phyloP scores from a whole-genome alignment of 2,113 vertebrate species.

The Poeciliopsis retropinna region DNA sequence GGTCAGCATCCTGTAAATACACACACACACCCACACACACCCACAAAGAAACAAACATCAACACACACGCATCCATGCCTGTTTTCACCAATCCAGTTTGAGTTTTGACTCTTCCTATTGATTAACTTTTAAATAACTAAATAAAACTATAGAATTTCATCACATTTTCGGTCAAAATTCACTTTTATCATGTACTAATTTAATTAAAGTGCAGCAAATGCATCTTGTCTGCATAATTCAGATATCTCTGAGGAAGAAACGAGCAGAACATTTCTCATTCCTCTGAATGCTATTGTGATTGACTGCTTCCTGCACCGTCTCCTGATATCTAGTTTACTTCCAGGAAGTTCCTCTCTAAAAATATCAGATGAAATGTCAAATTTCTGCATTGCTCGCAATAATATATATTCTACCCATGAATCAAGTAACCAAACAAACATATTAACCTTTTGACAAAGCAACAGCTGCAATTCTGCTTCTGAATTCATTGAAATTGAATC shows the following conservation, averaged over 20 bases:
- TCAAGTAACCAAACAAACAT: neutral
- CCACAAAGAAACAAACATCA: neutral
- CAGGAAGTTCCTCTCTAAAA: slow-evolving; percentile 23
- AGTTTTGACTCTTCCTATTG: slow-evolving; percentile 10
- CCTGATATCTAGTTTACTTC: neutral
- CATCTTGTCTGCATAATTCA: neutral
- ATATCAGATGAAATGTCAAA: slow-evolving; percentile 3
- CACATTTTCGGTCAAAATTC: neutral
- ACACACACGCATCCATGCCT: neutral
- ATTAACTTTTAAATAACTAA: no score
- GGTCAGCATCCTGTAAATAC: slow-evolving; percentile 42
- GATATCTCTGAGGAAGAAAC: slow-evolving; percentile 19
- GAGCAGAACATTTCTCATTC: slow-evolving; percentile 16
- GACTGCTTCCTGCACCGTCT: slow-evolving; percentile 5
- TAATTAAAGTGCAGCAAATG: no score
- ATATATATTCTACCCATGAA: neutral
- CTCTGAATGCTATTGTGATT: slow-evolving; percentile 5
- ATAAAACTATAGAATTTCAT: no score
- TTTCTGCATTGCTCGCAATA: slow-evolving; percentile 1
- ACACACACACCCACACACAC: neutral
- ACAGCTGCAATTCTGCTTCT: neutral
- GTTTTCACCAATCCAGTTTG: neutral
- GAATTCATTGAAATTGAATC: neutral
- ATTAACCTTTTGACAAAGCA: neutral
- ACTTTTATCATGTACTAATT: neutral